Evolutionary conservation across 2,797 vertebrate species (phyloP).

Genomic region (Danio jaintianensis): DNA sequence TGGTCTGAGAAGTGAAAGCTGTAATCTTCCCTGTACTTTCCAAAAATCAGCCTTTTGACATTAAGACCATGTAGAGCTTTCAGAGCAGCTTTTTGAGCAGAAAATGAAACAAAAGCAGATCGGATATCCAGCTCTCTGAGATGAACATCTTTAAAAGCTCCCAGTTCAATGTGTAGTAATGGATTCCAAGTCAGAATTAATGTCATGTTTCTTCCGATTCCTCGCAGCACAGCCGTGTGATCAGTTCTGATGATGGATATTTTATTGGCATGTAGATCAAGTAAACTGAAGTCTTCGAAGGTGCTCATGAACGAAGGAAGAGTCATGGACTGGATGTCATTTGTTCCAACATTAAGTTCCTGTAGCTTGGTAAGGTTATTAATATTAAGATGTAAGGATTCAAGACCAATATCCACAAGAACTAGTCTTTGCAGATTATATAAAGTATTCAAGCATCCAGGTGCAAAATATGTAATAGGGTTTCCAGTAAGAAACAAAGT

Average conservation of each 20-base stretch:
- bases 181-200: conserved; percentile 77
- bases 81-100: conserved; percentile 65
- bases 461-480: conserved; percentile 67
- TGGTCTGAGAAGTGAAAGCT: neutral
- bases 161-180: conserved; percentile 71
- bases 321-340: conserved; percentile 73
- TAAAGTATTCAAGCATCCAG: conserved; percentile 70
- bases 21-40: conserved; percentile 62
- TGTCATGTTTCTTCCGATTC: conserved; percentile 68
- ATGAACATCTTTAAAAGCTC: conserved; percentile 69
- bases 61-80: conserved; percentile 73
- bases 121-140: conserved; percentile 68
- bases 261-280: conserved; percentile 76
- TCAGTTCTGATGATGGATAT: conserved; percentile 70
- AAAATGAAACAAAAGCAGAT: conserved; percentile 69
- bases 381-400: conserved; percentile 73
- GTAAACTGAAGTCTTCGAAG: conserved; percentile 67
- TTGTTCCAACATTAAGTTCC: conserved; percentile 78
- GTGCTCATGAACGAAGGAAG: conserved; percentile 74
- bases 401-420: conserved; percentile 72
- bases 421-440: conserved; percentile 70
- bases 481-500: conserved; percentile 83
- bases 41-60: conserved; percentile 68
- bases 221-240: conserved; percentile 70
- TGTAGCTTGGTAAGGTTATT: conserved; percentile 71